These are phyloP conservation scores for Aldrovandia affinis DNA, from an alignment of 2,797 vertebrate species.

Conservation along the genomic window DNA sequence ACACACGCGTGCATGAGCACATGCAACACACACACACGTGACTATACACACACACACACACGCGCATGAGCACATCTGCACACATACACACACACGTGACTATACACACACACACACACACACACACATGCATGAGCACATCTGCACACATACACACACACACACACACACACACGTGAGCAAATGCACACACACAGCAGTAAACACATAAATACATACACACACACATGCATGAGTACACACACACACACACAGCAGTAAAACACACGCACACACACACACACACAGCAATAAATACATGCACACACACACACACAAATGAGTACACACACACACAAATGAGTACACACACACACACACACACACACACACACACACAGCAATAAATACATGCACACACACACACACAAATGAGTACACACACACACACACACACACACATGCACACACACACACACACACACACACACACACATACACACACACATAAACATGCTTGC, in stretches of 20 bases:
- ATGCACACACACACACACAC: constrained; percentile 24
- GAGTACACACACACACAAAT: too few species aligned
- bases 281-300: not conserved
- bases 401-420: not conserved
- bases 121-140: not conserved
- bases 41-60: too few species aligned
- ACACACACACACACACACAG: not conserved
- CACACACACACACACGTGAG: not conserved
- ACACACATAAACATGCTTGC: not conserved
- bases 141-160: not conserved
- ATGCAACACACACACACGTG: not conserved
- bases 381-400: not conserved
- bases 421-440: not conserved
- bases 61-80: too few species aligned
- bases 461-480: not conserved
- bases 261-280: constrained; percentile 1
- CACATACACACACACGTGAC: too few species aligned
- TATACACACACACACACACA: not conserved
- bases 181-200: constrained; percentile 28
- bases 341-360: constrained; percentile 1
- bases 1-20: not conserved
- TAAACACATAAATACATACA: not conserved
- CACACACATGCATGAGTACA: not conserved
- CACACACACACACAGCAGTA: constrained; percentile 23
- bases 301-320: not conserved